Evolutionary conservation across 2,888 invertebrate genomes (phyloP), one percentile per base, ranked within the genome.

Genomic region (Oxycera nigricornis): DNA sequence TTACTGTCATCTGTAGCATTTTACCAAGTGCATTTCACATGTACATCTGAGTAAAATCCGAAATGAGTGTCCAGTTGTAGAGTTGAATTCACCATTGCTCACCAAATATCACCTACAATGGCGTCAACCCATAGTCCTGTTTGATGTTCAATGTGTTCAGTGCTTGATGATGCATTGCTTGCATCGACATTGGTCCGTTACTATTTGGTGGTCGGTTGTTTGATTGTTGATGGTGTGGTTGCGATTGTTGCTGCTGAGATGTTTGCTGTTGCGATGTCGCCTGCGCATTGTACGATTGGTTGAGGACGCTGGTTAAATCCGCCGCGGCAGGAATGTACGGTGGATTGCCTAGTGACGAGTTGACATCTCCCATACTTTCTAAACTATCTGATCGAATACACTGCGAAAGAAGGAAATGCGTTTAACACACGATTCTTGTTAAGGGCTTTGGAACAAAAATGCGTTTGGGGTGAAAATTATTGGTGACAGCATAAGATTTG

Each of bases 41-140:
- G 6, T 46, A 46, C 3, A 46, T 46, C 46, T 14, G 17, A 17
- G 11, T 59, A 59, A 30, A n/a, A 50, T 11, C 50, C 17, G 17
- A 17, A 22, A 55, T 9, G 11, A 55, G 22, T 67, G 46, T 67
- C 22, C 26, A 65, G 24, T 39, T 65, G 65, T 22, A 62, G 22
- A 39, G 41, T 52, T 68, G 17, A n/a, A 28, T 68, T 50, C 26
- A 14, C 26, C 55, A 31, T 55, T 30, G 22, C 24, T 72, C 24
- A 57, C 59, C 41, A 59, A 41, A 72, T 50, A n/a, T 52, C 74
- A 84, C 86, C 89, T 91, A 91, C 84, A 90, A 88, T 72, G 94
- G 91, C 83, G 94, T 95, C 81, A 95, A 89, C 84, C 93, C 95
- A 83, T 95, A 95, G 87, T 95, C 94, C 80, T 94, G 93, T 86